Conservation (phyloP, 2,113 vertebrate genomes). For the Psophia crepitans region DNA sequence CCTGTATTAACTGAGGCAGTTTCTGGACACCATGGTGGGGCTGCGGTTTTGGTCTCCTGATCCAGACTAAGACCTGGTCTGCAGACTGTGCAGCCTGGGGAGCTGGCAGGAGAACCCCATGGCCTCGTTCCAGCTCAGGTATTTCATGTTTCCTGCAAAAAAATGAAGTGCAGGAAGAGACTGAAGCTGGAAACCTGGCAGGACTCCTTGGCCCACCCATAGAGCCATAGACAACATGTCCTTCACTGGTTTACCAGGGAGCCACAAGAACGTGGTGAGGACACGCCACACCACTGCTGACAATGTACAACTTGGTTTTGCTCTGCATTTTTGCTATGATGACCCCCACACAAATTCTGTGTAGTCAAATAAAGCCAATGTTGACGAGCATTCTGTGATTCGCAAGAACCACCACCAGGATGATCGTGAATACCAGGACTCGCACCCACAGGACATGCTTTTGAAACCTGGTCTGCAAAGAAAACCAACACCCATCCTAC, state of each 20-base stretch:
- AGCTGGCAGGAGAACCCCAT: neutral
- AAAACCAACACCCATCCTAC: neutral
- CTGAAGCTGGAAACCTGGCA: neutral
- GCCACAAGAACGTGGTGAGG: accelerated
- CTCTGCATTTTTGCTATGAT: accelerated
- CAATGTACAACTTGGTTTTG: accelerated
- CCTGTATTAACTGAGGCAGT: neutral
- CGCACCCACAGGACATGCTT: neutral
- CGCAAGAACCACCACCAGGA: neutral
- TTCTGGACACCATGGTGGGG: neutral
- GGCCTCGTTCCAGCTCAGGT: neutral
- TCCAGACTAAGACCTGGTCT: neutral
- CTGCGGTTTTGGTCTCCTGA: neutral
- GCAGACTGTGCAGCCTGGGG: neutral
- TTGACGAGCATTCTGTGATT: accelerated
- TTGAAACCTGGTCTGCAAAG: neutral
- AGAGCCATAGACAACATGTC: accelerated
- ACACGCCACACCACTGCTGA: accelerated
- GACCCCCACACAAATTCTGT: neutral
- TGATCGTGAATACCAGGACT: neutral
- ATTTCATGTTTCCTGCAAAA: neutral
- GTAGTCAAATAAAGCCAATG: neutral
- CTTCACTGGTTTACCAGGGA: neutral
- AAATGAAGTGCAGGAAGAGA: neutral
- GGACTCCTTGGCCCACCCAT: neutral